Percentiles rank a stretch among this genome's conserved stretches.
These are phyloP conservation scores for Hydrozoanthus tunicans DNA, from an alignment of 64 coral and sea anemone genomes.

Conservation along the genomic window DNA sequence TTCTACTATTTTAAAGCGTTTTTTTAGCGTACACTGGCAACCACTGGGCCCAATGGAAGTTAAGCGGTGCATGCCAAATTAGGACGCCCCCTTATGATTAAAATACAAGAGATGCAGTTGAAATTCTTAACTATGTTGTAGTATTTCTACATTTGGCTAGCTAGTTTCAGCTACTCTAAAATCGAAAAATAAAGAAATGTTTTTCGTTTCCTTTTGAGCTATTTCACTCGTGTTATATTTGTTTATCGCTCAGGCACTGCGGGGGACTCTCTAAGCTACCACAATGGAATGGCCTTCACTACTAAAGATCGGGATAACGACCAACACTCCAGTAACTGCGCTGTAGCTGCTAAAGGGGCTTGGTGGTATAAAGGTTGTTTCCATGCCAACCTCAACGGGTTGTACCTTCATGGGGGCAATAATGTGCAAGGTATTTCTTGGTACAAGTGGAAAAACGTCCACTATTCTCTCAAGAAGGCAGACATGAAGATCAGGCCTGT, in stretches of 20 bases:
- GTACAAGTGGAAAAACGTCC: not conserved
- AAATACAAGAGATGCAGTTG: too few relatives aligned
- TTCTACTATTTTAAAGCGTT: too few relatives aligned
- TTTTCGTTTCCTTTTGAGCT: too few relatives aligned
- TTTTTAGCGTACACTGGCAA: too few relatives aligned
- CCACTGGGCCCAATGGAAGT: too few relatives aligned
- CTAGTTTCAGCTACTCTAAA: too few relatives aligned
- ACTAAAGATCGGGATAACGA: conserved; percentile 15
- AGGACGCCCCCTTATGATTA: too few relatives aligned
- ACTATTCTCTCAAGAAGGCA: not conserved
- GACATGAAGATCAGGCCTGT: conserved; percentile 8
- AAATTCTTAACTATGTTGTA: too few relatives aligned
- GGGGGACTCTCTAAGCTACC: not conserved
- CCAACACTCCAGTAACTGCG: not conserved
- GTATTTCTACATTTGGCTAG: too few relatives aligned
- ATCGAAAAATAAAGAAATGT: too few relatives aligned
- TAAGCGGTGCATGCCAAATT: too few relatives aligned
- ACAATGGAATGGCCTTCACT: not conserved
- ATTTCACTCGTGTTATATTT: not conserved
- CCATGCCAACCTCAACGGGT: conserved; percentile 4
- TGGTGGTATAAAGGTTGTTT: conserved; percentile 9
- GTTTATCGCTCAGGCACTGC: not conserved
- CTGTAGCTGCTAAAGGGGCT: not conserved
- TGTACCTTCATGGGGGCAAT: not conserved
- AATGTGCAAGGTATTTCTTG: not conserved